These are phyloP conservation scores for Ectropis crepuscularia DNA, from an alignment of 2,888 invertebrate genomes.

Conservation along the genomic window DNA sequence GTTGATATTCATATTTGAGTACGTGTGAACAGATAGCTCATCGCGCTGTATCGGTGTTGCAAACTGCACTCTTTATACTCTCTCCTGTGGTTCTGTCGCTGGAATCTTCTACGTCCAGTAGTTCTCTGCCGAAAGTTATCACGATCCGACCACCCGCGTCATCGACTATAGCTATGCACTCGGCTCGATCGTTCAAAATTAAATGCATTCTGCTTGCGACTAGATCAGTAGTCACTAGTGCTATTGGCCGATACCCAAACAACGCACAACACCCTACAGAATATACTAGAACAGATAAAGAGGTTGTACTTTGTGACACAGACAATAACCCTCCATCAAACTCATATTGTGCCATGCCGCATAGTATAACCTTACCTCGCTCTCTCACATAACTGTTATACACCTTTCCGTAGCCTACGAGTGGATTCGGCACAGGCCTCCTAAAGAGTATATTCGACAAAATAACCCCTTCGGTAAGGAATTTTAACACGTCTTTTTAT, in stretches of 20 bases:
- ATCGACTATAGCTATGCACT: constrained; percentile 80
- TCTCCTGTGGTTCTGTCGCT: constrained; percentile 82
- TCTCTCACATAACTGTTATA: constrained; percentile 84
- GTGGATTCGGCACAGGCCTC: constrained; percentile 85
- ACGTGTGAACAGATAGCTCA: constrained; percentile 58
- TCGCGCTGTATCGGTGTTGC: constrained; percentile 80
- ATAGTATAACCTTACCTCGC: constrained; percentile 77
- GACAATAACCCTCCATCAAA: constrained; percentile 68
- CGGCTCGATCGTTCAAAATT: constrained; percentile 81
- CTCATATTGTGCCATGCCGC: constrained; percentile 77
- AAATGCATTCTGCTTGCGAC: constrained; percentile 84
- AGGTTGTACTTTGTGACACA: constrained; percentile 85
- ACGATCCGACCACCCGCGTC: constrained; percentile 77
- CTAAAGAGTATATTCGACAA: constrained; percentile 86
- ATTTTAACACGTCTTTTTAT: constrained; percentile 83
- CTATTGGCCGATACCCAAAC: constrained; percentile 82
- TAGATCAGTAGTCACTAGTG: constrained; percentile 83
- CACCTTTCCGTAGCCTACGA: constrained; percentile 84
- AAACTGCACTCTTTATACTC: constrained; percentile 85
- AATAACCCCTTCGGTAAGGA: constrained; percentile 86
- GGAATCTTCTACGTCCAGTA: constrained; percentile 77
- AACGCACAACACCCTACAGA: constrained; percentile 82
- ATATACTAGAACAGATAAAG: constrained; percentile 81
- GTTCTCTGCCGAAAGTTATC: constrained; percentile 73
- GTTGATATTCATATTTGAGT: background rate